Conservation (phyloP, 2,797 vertebrate genomes). For the Rhabdomys pumilio region DNA sequence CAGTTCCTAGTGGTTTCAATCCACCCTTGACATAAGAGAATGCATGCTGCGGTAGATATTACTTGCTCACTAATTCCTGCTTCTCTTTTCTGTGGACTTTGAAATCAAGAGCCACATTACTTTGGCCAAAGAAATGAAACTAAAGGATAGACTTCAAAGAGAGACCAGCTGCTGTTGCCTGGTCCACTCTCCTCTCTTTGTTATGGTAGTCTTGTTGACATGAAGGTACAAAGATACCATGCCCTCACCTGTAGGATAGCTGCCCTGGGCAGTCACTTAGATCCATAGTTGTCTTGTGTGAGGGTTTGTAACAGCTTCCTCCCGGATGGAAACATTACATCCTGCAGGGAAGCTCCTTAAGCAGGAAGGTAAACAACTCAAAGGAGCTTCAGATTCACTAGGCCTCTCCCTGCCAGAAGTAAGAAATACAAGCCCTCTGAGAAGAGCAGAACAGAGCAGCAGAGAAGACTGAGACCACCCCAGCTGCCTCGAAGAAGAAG, state of each 20-base stretch:
- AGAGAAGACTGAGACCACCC: not conserved
- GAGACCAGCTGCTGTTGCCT: not conserved
- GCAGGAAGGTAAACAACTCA: not conserved
- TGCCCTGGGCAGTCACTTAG: not conserved
- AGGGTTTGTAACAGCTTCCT: not conserved
- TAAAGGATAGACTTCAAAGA: not conserved
- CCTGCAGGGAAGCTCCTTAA: not conserved
- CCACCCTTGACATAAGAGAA: not conserved
- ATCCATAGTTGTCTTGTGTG: not conserved
- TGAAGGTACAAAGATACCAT: not conserved
- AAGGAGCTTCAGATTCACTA: not conserved
- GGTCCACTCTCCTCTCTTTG: not conserved
- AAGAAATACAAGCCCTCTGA: not conserved
- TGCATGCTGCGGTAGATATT: not conserved
- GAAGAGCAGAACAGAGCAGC: not conserved
- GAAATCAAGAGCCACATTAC: not conserved
- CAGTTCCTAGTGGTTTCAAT: not conserved
- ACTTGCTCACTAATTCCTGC: not conserved
- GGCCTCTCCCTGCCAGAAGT: not conserved
- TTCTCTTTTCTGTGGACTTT: not conserved
- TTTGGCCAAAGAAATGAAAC: conserved; percentile 26
- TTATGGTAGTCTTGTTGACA: not conserved
- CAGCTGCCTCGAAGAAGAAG: not conserved
- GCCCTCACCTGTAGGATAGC: not conserved
- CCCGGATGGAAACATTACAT: not conserved